phyloP scores from a whole-genome alignment of 2,113 vertebrate genomes.

The Halcyon senegalensis region DNA sequence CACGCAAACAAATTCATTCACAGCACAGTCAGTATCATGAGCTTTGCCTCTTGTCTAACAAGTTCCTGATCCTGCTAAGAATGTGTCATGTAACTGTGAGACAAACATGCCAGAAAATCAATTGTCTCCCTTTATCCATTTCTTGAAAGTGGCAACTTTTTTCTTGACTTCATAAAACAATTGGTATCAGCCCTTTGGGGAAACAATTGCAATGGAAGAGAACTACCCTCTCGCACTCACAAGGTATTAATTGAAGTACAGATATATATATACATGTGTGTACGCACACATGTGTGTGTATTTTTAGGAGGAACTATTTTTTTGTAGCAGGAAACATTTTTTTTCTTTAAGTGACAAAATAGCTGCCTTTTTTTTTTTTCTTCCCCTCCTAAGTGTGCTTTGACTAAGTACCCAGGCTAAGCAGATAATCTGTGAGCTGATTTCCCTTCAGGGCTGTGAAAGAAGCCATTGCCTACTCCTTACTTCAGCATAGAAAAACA shows the following conservation, averaged over 20 bases:
- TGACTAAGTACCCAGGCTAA: neutral
- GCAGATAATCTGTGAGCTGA: neutral
- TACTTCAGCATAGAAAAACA: neutral
- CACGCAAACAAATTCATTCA: neutral
- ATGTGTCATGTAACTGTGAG: neutral
- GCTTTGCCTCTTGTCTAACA: constrained; percentile 12
- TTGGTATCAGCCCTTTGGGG: neutral
- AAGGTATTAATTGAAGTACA: neutral
- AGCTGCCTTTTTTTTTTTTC: neutral
- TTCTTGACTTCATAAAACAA: neutral
- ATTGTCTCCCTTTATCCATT: constrained; percentile 13
- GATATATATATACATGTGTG: neutral
- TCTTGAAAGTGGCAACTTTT: neutral
- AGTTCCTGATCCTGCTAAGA: neutral
- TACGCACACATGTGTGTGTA: neutral
- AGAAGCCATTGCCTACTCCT: neutral
- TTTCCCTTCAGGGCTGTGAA: neutral
- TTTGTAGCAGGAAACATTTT: neutral
- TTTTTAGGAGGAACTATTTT: neutral
- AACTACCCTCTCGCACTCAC: neutral
- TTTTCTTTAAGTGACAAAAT: neutral
- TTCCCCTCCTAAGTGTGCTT: neutral
- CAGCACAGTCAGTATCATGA: neutral
- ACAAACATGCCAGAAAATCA: constrained; percentile 37
- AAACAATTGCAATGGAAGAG: neutral